Conservation (phyloP, 2,888 invertebrate species). For the Caenorhabditis sp. region DNA sequence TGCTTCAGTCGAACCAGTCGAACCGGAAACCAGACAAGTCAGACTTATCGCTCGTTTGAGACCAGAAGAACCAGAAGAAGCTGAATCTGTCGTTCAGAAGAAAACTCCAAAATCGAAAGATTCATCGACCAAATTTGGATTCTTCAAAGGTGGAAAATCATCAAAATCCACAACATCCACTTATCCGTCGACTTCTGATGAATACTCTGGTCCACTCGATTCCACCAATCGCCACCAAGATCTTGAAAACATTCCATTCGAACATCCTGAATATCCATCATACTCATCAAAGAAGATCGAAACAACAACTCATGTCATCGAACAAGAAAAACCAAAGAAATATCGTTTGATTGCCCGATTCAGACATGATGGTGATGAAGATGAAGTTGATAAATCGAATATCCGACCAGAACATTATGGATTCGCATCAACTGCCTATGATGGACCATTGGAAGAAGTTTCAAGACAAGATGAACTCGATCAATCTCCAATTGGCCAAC, state of each 20-base stretch:
- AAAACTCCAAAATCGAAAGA: constrained; percentile 22
- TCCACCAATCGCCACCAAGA: constrained; percentile 20
- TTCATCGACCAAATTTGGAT: constrained; percentile 10
- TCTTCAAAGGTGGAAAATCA: constrained; percentile 3
- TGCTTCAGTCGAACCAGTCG: constrained; percentile 1
- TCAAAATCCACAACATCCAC: background rate
- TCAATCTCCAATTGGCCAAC: constrained; percentile 15
- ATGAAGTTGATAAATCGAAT: constrained; percentile 18
- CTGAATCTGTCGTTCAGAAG: constrained; percentile 12
- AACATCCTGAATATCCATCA: constrained; percentile 11
- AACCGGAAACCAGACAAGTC: constrained; percentile 17
- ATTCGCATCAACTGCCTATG: constrained; percentile 22
- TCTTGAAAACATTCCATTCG: constrained; percentile 23
- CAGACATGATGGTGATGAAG: constrained; percentile 35
- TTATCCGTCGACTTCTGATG: constrained; percentile 8
- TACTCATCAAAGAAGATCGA: constrained; percentile 24
- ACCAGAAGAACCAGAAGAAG: constrained; percentile 6
- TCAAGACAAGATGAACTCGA: constrained; percentile 20
- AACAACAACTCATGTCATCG: constrained; percentile 2
- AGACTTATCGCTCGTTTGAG: constrained; percentile 13
- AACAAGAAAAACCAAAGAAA: constrained; percentile 7
- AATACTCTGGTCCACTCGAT: constrained; percentile 31
- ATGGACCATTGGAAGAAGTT: constrained; percentile 37
- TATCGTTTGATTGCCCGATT: constrained; percentile 14
- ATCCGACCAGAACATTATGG: constrained; percentile 18